phyloP scores from a whole-genome alignment of 2,797 vertebrate genomes.

The Peromyscus nudipes region DNA sequence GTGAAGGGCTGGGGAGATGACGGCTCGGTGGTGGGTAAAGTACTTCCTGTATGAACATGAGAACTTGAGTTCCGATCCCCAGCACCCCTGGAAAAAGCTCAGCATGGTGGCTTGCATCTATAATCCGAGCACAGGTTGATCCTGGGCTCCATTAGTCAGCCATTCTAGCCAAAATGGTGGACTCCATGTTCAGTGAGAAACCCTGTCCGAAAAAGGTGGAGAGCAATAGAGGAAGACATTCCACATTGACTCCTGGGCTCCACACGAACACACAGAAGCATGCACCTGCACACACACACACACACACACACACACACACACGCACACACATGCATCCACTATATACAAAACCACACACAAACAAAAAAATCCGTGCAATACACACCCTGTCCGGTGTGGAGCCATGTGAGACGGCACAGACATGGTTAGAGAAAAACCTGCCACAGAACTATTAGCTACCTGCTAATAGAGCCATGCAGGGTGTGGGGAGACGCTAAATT shows the following conservation, averaged over 20 bases:
- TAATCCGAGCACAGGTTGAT: neutral
- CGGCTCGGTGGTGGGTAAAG: neutral
- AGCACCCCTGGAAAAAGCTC: neutral
- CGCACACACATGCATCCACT: neutral
- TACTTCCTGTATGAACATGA: too few relatives aligned
- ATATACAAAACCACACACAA: neutral
- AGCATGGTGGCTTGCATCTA: neutral
- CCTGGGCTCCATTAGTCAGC: neutral
- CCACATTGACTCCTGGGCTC: neutral
- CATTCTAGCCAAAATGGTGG: neutral
- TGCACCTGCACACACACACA: neutral
- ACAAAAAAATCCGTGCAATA: neutral
- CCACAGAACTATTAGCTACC: neutral
- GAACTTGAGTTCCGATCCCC: neutral
- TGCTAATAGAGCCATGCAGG: neutral
- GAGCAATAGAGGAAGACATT: neutral
- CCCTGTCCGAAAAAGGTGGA: neutral
- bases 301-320: neutral
- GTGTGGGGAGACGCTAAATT: conserved; percentile 27
- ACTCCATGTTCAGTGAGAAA: neutral
- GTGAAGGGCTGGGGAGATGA: neutral
- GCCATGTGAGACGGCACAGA: neutral
- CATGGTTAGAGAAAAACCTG: neutral
- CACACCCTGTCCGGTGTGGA: neutral
- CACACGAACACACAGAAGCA: neutral